Base-by-base conservation (phyloP, 2,113 vertebrate genomes). In the Corythornis vintsioides region DNA sequence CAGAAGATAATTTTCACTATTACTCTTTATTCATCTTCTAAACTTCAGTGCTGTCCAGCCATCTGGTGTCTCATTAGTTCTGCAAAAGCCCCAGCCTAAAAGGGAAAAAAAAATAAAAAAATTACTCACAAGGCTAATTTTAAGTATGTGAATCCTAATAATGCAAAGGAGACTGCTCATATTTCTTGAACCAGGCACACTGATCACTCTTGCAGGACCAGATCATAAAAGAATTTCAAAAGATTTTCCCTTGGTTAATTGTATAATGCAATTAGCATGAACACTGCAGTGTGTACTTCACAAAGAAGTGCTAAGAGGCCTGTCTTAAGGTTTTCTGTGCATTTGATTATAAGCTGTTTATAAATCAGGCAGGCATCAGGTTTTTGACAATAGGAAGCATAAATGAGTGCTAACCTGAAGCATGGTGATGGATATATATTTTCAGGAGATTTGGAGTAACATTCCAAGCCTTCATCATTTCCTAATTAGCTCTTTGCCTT, bases 51-150 rank as follows among this genome's bases (percentile, higher is more conserved):
- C 66, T 89, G 89, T 94, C 42, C 69, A 94, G 79, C 91, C 92
- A 95, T 95, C 91, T 95, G 92, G 71, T 94, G 60, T 94, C 90
- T 85, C 89, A 92, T 89, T 91, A 90, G 78, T 70, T 92, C 87
- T 91, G 78, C 87, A 92, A 77, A 93, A 92, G 60, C 67, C 78
- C 35, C 70, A 91, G 73, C 60, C 71, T 88, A 76, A n/a, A 89
- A 82, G 73, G 26, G 43, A 57, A 38, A 74, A 86, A 65, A 80
- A 50, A 50, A 50, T 38, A 38, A 38, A 71, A 90, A 69, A 82
- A 38, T n/a, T 42, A 78, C 60, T 86, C 52, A 71, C 14, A 16
- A 69, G 45, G 70, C 66, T 96, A 75, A 94, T 96, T 95, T 94
- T 93, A 89, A 86, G 26, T 73, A 40, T 48, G n/a, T 67, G 75